Conservation (phyloP, 2,888 invertebrate species). For the Apamea epomidion region DNA sequence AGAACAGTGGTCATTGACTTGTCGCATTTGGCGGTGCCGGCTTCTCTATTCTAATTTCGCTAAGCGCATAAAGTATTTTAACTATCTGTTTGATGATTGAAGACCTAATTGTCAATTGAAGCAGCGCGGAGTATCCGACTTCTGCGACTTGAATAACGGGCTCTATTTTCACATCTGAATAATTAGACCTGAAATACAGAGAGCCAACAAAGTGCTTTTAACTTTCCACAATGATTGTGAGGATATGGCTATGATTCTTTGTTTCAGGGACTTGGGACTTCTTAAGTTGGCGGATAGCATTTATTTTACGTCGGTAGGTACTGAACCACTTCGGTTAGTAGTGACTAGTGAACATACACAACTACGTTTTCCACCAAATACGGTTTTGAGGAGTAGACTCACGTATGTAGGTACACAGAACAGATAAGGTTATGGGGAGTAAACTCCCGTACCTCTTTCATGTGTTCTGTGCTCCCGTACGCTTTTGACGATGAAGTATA, state of each 20-base stretch:
- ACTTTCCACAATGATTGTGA: background rate
- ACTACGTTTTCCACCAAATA: background rate
- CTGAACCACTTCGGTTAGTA: background rate
- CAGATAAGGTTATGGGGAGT: too few relatives aligned
- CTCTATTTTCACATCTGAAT: background rate
- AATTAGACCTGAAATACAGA: background rate
- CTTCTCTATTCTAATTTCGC: slow-evolving; percentile 49
- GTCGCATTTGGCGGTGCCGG: slow-evolving; percentile 49
- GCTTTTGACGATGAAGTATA: background rate
- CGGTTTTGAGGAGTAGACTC: background rate
- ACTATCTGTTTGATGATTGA: slow-evolving; percentile 39
- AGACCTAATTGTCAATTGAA: slow-evolving; percentile 40
- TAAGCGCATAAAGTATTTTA: slow-evolving; percentile 26
- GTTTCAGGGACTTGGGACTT: background rate
- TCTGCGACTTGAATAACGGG: background rate
- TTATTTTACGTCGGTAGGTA: background rate
- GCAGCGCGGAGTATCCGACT: background rate
- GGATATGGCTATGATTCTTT: background rate
- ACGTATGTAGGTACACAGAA: too few relatives aligned
- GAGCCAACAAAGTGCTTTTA: background rate
- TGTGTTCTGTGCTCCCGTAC: too few relatives aligned
- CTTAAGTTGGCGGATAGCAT: background rate
- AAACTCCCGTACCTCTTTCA: too few relatives aligned
- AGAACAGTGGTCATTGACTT: slow-evolving; percentile 60
- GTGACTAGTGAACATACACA: background rate